A percentile compares a stretch with the other conserved stretches of the same genome.
These are phyloP conservation scores for Neoniphon sammara DNA, from an alignment of 2,797 vertebrate genomes.

Conservation along the genomic window DNA sequence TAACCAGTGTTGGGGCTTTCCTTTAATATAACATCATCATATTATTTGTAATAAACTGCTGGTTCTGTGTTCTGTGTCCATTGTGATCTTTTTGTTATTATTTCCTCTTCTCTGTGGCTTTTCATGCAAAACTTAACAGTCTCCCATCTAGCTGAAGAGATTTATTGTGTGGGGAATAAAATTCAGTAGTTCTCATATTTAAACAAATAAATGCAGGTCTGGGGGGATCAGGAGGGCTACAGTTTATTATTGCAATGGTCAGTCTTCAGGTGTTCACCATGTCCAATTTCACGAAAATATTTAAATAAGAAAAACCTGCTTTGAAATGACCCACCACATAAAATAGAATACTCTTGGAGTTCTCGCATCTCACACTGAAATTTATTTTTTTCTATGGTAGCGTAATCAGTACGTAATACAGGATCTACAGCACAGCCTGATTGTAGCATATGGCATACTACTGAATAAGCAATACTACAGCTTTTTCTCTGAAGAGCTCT, in stretches of 20 bases:
- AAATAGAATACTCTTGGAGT: neutral
- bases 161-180: neutral
- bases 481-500: conserved; percentile 6
- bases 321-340: conserved; percentile 16
- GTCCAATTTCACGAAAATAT: neutral
- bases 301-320: neutral
- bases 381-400: neutral
- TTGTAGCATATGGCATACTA: neutral
- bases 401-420: neutral
- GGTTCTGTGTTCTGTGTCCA: neutral
- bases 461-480: neutral
- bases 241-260: neutral
- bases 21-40: neutral
- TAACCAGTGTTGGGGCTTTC: neutral
- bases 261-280: neutral
- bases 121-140: neutral
- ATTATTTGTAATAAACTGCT: neutral
- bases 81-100: neutral
- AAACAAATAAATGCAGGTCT: neutral
- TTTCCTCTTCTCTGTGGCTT: conserved; percentile 6
- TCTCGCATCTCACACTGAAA: conserved; percentile 12
- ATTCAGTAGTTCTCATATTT: neutral
- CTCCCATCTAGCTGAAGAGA: neutral
- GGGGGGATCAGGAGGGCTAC: neutral
- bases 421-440: neutral